These are phyloP conservation scores for Fragum whitleyi DNA, from an alignment of 2,888 invertebrate species.

Conservation along the genomic window DNA sequence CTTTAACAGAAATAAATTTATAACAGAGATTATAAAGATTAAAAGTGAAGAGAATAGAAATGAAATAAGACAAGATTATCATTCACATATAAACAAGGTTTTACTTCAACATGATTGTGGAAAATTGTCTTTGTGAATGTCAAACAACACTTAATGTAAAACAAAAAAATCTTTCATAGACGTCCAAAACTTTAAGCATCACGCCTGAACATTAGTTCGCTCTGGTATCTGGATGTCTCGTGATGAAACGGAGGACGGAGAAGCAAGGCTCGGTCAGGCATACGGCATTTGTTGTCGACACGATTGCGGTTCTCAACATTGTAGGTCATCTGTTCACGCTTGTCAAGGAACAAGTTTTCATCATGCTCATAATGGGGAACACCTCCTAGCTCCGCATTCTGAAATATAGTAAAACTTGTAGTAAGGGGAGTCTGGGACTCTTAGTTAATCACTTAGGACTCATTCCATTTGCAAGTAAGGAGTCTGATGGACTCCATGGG, in stretches of 20 bases:
- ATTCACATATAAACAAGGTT: not conserved
- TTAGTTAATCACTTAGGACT: too few species aligned
- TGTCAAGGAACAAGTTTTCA: conserved; percentile 83
- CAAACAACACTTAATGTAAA: not conserved
- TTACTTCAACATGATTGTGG: not conserved
- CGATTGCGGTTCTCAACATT: conserved; percentile 83
- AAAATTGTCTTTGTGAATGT: not conserved
- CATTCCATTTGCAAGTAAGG: too few species aligned
- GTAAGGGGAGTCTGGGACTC: too few species aligned
- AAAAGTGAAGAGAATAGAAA: not conserved
- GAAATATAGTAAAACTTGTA: conserved; percentile 50
- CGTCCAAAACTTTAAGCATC: conserved; percentile 53
- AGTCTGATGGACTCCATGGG: too few species aligned
- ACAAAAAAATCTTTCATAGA: not conserved
- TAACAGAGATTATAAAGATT: not conserved
- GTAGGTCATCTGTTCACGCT: conserved; percentile 84
- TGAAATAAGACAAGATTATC: not conserved
- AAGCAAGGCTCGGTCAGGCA: conserved; percentile 78
- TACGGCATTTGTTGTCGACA: conserved; percentile 79
- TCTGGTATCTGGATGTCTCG: conserved; percentile 81
- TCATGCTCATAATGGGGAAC: conserved; percentile 84
- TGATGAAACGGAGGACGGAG: conserved; percentile 81
- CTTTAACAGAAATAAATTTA: not conserved
- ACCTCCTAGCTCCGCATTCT: conserved; percentile 83
- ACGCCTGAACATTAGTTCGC: conserved; percentile 81